Conservation (phyloP, 2,113 vertebrate genomes). For the Gadus macrocephalus region DNA sequence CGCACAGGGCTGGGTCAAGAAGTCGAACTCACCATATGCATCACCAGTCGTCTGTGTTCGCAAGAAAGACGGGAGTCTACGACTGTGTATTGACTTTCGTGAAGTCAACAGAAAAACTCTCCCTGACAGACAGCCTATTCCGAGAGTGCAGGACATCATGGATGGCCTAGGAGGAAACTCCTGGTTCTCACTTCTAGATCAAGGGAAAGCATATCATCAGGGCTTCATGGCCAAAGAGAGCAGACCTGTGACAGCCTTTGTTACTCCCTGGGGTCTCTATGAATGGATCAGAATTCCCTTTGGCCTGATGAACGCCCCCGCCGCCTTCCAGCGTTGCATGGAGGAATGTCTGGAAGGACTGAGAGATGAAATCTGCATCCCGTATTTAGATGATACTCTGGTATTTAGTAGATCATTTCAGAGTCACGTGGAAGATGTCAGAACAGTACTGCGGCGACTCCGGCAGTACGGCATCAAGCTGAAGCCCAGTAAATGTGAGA, state of each 20-base stretch:
- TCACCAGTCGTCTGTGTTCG: slow-evolving; percentile 10
- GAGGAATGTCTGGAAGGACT: slow-evolving; percentile 18
- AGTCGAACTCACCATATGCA: slow-evolving; percentile 6
- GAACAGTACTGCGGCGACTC: slow-evolving; percentile 5
- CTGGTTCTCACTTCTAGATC: slow-evolving; percentile 22
- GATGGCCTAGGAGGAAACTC: slow-evolving; percentile 8
- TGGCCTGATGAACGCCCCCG: too few relatives aligned
- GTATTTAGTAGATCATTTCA: slow-evolving; percentile 6
- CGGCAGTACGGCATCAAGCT: slow-evolving; percentile 12
- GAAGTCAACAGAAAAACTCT: too few relatives aligned
- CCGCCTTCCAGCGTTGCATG: slow-evolving; percentile 21
- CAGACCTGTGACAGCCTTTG: slow-evolving; percentile 19
- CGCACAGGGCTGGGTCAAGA: slow-evolving; percentile 23
- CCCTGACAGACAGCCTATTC: too few relatives aligned
- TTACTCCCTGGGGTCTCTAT: slow-evolving; percentile 27
- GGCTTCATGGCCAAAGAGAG: slow-evolving; percentile 13
- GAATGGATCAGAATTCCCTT: slow-evolving; percentile 28
- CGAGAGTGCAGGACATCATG: slow-evolving; percentile 21
- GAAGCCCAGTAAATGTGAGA: slow-evolving; percentile 11
- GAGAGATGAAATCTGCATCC: slow-evolving; percentile 12
- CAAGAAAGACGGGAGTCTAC: slow-evolving; percentile 6
- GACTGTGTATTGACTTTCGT: slow-evolving; percentile 12
- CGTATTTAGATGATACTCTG: slow-evolving; percentile 2
- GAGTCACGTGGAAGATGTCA: slow-evolving; percentile 9
- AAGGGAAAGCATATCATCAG: slow-evolving; percentile 23